Evolutionary conservation across 2,888 invertebrate genomes (phyloP).

Genomic region (Drosophila tanythrix): DNA sequence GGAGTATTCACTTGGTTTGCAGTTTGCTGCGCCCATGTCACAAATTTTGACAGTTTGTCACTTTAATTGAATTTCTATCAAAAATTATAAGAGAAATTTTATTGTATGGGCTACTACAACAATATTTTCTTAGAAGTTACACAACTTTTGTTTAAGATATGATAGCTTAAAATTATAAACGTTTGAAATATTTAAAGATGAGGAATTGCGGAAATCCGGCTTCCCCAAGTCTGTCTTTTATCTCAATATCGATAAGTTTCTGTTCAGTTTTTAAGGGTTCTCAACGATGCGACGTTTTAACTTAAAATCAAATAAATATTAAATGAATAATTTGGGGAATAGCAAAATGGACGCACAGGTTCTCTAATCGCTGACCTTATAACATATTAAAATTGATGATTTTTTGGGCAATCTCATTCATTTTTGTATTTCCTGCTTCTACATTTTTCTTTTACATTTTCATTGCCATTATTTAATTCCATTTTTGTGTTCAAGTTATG

Average conservation of each 20-base stretch:
- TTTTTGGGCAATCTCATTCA: constrained; percentile 4
- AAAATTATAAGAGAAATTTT: constrained; percentile 30
- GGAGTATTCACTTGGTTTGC: constrained; percentile 52
- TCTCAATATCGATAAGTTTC: neutral
- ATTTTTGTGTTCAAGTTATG: constrained; percentile 20
- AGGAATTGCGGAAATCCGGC: neutral
- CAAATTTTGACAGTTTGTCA: constrained; percentile 76
- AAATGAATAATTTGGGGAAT: constrained; percentile 7
- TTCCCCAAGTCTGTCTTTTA: neutral
- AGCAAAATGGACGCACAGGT: neutral
- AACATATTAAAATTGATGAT: neutral
- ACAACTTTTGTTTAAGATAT: constrained; percentile 23
- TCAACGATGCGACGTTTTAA: neutral
- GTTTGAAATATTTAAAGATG: neutral
- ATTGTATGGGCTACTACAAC: neutral
- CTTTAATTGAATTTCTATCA: constrained; percentile 74
- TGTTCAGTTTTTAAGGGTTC: neutral
- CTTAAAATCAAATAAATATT: neutral
- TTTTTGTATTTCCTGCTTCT: constrained; percentile 18
- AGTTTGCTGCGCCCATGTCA: constrained; percentile 65
- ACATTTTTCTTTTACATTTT: neutral
- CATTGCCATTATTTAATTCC: constrained; percentile 50
- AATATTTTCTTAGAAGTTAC: constrained; percentile 10
- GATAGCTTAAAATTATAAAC: constrained; percentile 3
- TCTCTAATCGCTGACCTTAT: neutral